Base-by-base conservation (phyloP, 2,113 vertebrate genomes). In the Sialia sialis region DNA sequence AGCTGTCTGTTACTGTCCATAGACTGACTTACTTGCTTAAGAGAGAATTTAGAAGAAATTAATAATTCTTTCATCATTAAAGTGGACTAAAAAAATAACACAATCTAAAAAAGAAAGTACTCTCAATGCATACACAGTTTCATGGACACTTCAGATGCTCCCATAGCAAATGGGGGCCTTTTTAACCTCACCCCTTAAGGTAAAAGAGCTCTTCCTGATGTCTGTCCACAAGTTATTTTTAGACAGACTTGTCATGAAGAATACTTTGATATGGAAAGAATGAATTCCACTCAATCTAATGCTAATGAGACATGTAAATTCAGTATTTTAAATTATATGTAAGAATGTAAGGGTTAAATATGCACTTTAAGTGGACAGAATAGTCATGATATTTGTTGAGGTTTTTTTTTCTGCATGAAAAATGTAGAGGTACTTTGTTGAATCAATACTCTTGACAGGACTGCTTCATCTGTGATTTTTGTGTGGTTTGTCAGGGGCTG, bases 121-220 rank as follows among this genome's bases (percentile, higher is more conserved):
- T 88, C 63, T 79, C 58, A 54, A 46, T 87, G 36, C 58, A 91
- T 81, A n/a, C 56, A 74, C 36, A 16, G 39, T 94, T 94, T 84
- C 87, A 93, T 92, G 76, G 51, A 38, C 72, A 60, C 67, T 82
- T 95, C 81, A 93, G 74, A 91, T 91, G 39, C 87, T 95, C 80
- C 82, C 56, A 29, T 52, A 58, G 79, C 49, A 88, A 91, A 41
- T 63, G 74, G 67, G 38, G 78, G 30, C 36, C 51, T 91, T 87
- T 83, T 41, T 21, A 82, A 66, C 67, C 48, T 85, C 89, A 80
- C 36, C 58, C 26, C 55, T 67, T 32, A 91, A 84, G 56, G 60
- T 73, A 70, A 91, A 75, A 68, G 44, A 64, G 73, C 60, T 92
- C 62, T 59, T 77, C 2, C 1, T 82, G 62, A 52, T 83, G 43